Evolutionary conservation across 1,140 invertebrate genomes (phyloP).

Genomic region (Leptonema lineaticorne): DNA sequence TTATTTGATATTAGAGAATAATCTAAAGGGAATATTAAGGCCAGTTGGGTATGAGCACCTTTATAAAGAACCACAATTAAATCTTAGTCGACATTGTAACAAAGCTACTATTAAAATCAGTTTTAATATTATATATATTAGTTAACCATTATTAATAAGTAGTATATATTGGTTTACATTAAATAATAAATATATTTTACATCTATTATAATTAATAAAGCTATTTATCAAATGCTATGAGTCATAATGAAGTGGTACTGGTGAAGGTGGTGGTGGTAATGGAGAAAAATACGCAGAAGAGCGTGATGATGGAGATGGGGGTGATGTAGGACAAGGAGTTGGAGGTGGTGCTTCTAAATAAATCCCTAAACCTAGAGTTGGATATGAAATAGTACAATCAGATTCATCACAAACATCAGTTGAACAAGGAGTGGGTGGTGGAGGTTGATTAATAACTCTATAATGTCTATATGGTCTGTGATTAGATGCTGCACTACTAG

Average conservation of each 20-base stretch:
- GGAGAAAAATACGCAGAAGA: slow-evolving; percentile 75
- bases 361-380: slow-evolving; percentile 51
- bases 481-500: slow-evolving; percentile 52
- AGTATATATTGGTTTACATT: too few species aligned
- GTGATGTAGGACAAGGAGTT: slow-evolving; percentile 81
- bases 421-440: slow-evolving; percentile 90
- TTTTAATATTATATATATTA: too few species aligned
- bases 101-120: too few species aligned
- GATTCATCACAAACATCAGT: slow-evolving; percentile 92
- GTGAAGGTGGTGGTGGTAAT: slow-evolving; percentile 70
- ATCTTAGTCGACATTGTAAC: too few species aligned
- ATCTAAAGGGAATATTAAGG: too few species aligned
- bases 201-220: not conserved
- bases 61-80: too few species aligned
- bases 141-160: too few species aligned
- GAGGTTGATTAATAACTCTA: slow-evolving; percentile 77
- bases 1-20: too few species aligned
- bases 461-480: slow-evolving; percentile 76
- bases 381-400: slow-evolving; percentile 63
- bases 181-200: slow-evolving; percentile 20
- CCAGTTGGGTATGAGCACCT: too few species aligned
- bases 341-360: slow-evolving; percentile 80
- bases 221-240: slow-evolving; percentile 30
- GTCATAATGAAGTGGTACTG: slow-evolving; percentile 58
- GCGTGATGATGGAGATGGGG: slow-evolving; percentile 77